A percentile compares a stretch with the other conserved stretches of the same genome.
Conservation (phyloP, 1,140 invertebrate genomes). For the Catajapyx aquilonaris region DNA sequence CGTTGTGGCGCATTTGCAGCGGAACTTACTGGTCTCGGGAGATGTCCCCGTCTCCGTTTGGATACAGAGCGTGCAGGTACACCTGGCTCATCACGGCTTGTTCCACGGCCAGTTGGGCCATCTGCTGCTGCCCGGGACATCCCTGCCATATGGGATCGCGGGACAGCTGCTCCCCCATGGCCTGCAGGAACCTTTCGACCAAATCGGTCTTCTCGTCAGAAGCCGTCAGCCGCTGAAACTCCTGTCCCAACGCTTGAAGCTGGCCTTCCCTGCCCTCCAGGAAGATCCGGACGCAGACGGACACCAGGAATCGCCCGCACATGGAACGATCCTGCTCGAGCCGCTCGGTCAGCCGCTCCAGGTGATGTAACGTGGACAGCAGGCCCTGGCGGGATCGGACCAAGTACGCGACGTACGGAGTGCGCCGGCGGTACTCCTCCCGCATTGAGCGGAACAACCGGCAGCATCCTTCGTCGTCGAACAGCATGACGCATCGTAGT, state of each 20-base stretch:
- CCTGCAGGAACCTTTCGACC: slow-evolving; percentile 38
- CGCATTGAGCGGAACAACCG: slow-evolving; percentile 56
- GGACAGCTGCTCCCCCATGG: slow-evolving; percentile 36
- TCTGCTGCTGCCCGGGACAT: slow-evolving; percentile 44
- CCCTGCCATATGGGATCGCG: slow-evolving; percentile 47
- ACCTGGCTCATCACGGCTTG: slow-evolving; percentile 65
- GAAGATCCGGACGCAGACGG: slow-evolving; percentile 57
- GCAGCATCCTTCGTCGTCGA: slow-evolving; percentile 47
- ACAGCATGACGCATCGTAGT: slow-evolving; percentile 50
- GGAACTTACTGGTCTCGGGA: slow-evolving; percentile 61
- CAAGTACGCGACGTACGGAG: slow-evolving; percentile 68
- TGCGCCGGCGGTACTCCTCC: slow-evolving; percentile 55
- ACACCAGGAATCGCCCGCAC: slow-evolving; percentile 53
- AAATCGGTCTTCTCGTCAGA: slow-evolving; percentile 65
- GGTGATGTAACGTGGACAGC: slow-evolving; percentile 51
- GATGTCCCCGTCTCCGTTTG: slow-evolving; percentile 89
- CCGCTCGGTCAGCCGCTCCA: slow-evolving; percentile 45
- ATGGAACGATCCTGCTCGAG: slow-evolving; percentile 44
- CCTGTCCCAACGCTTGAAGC: slow-evolving; percentile 42
- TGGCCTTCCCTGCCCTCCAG: slow-evolving; percentile 44
- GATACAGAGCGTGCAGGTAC: slow-evolving; percentile 83
- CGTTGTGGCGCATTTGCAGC: no score
- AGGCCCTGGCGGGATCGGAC: slow-evolving; percentile 61
- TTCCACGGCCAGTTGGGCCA: slow-evolving; percentile 50
- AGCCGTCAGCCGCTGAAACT: slow-evolving; percentile 50